Percentiles rank a stretch among this genome's conserved stretches.
These are phyloP conservation scores for Rhagonycha fulva DNA, from an alignment of 2,888 invertebrate species.

Conservation along the genomic window DNA sequence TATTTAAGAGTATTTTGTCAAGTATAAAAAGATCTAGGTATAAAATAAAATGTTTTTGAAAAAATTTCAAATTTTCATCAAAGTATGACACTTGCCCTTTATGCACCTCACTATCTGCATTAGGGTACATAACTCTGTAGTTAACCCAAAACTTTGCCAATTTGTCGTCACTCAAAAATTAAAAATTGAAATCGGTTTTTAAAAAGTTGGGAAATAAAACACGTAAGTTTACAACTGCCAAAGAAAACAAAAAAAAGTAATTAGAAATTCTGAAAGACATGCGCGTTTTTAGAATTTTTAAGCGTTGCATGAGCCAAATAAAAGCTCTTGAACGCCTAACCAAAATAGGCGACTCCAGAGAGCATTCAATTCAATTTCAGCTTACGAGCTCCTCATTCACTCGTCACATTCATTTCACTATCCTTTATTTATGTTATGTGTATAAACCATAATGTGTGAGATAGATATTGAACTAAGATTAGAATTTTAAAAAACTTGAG, in stretches of 20 bases:
- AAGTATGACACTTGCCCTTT: too few relatives aligned
- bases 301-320: conserved; percentile 32
- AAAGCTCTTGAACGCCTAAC: conserved; percentile 34
- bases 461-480: neutral
- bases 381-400: neutral
- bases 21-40: neutral
- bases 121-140: neutral
- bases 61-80: too few relatives aligned
- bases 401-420: conserved; percentile 5
- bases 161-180: neutral
- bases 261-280: conserved; percentile 7
- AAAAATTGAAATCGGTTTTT: neutral
- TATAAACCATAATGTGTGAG: neutral
- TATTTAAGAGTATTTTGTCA: neutral
- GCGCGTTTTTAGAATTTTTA: conserved; percentile 24
- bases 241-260: conserved; percentile 9
- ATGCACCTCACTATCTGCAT: neutral
- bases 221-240: conserved; percentile 5
- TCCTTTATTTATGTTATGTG: conserved; percentile 11
- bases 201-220: neutral
- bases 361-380: neutral
- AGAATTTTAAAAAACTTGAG: neutral
- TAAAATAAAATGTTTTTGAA: neutral
- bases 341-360: conserved; percentile 38
- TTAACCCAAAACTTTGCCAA: neutral